phyloP scores from a whole-genome alignment of 2,113 vertebrate genomes.

The Perca fluviatilis region DNA sequence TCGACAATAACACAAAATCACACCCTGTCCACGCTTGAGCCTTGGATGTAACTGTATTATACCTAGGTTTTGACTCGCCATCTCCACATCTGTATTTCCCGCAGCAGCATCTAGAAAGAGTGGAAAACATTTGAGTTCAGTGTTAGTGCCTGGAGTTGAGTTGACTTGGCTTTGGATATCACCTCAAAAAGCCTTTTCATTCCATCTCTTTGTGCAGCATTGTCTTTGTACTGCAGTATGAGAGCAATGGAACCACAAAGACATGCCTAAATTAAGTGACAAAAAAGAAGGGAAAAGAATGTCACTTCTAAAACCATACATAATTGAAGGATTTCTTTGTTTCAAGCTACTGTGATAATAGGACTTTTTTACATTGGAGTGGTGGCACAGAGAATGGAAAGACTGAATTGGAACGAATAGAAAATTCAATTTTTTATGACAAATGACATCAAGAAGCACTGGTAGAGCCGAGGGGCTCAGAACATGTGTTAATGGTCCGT shows the following conservation, averaged over 20 bases:
- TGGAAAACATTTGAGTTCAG: slow-evolving; percentile 56
- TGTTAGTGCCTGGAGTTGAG: slow-evolving; percentile 43
- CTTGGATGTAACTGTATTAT: slow-evolving; percentile 33
- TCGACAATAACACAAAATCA: slow-evolving; percentile 33
- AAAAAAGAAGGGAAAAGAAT: slow-evolving; percentile 74
- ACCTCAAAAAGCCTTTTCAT: slow-evolving; percentile 77
- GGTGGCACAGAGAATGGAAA: slow-evolving; percentile 56
- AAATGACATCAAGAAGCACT: slow-evolving; percentile 72
- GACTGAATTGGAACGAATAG: slow-evolving; percentile 63
- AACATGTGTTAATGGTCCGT: slow-evolving; percentile 68
- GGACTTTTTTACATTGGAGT: slow-evolving; percentile 54
- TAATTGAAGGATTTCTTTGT: slow-evolving; percentile 82
- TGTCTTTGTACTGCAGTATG: slow-evolving; percentile 74
- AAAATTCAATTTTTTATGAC: slow-evolving; percentile 76
- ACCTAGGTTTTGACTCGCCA: slow-evolving; percentile 80
- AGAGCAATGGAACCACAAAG: slow-evolving; percentile 84
- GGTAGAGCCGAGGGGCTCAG: slow-evolving; percentile 57
- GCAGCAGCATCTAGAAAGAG: slow-evolving; percentile 64
- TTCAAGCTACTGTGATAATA: slow-evolving; percentile 74
- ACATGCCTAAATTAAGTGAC: slow-evolving; percentile 80
- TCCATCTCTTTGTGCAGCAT: slow-evolving; percentile 71
- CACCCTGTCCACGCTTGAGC: neutral
- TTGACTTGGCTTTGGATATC: slow-evolving; percentile 67
- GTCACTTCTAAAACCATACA: slow-evolving; percentile 81
- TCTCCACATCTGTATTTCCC: slow-evolving; percentile 61